Evolutionary conservation across 2,888 invertebrate species (phyloP), one percentile per base, ranked within the genome.

Genomic region (Aleiodes alternator): DNA sequence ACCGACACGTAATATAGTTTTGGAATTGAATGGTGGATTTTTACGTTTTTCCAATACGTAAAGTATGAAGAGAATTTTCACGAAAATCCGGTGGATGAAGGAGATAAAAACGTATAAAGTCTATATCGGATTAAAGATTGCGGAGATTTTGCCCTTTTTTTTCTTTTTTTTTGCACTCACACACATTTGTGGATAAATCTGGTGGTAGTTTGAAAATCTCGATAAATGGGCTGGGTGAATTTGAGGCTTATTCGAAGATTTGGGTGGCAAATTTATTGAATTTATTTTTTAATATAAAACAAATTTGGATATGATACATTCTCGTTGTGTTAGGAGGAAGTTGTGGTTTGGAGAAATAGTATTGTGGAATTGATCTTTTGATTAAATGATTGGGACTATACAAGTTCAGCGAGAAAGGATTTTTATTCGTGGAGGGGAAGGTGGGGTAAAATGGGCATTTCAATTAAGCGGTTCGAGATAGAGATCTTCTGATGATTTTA

Each of bases 21-120:
- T 6, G 34, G 34, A n/a, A 59, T 59, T 59, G 29, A 38, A 14
- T n/a, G 59, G 59, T 8, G 34, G 34, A 43, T 59, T 31, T 59
- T 59, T 38, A 59, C 38, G n/a, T 38, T 59, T 59, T 59, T 59
- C 59, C 59, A n/a, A 59, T 59, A 59, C 59, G 59, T 57, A 57
- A 57, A 57, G 57, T 57, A 57, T 31, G 31, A 31, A 57, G 29
- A n/a, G 31, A 57, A 57, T 57, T 9, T 23, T 29, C 57, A 16
- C 12, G 23, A 16, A 57, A 57, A 57, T 57, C 57, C 57, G 8
- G 57, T 57, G 57, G 57, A 31, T 57, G 57, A 57, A 31, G 23
- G 31, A n/a, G 31, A 31, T 31, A 57, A 57, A 43, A 43, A 23
- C 23, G 43, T 7, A 43, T 43, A 43, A 43, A 43, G 9, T 43